Percentiles rank a stretch among this genome's conserved stretches.
phyloP scores from a whole-genome alignment of 2,113 vertebrate species.

The Columba janthina region DNA sequence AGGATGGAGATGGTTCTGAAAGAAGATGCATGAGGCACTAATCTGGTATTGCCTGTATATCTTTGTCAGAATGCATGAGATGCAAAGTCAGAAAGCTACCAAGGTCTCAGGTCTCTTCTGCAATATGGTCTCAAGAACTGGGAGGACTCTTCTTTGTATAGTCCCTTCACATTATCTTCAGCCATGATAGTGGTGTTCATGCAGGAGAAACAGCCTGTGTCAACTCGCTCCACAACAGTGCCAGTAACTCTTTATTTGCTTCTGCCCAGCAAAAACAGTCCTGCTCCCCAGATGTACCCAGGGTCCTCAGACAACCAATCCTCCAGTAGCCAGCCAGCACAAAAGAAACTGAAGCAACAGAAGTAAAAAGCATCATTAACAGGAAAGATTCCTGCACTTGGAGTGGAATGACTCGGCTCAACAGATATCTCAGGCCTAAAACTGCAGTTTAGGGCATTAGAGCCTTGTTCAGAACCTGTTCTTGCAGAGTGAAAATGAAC shows the following conservation, averaged over 20 bases:
- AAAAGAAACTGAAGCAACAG: constrained; percentile 87
- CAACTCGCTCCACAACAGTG: constrained; percentile 57
- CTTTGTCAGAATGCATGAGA: not conserved
- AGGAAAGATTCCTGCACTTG: constrained; percentile 87
- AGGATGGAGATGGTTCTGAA: not conserved
- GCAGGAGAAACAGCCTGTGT: constrained; percentile 81
- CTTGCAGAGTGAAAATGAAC: constrained; percentile 80
- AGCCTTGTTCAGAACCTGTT: constrained; percentile 84
- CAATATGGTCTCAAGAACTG: constrained; percentile 81
- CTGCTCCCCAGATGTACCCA: constrained; percentile 78
- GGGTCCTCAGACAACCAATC: constrained; percentile 85
- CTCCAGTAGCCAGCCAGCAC: constrained; percentile 83
- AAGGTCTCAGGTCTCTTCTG: not conserved
- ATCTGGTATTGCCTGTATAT: not conserved
- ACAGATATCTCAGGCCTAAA: constrained; percentile 86
- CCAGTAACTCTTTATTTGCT: constrained; percentile 74
- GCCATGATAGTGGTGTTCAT: constrained; percentile 86
- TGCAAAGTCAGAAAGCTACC: not conserved
- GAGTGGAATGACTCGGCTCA: constrained; percentile 88
- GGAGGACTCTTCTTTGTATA: constrained; percentile 76
- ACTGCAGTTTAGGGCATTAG: constrained; percentile 85
- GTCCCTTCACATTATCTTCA: constrained; percentile 80
- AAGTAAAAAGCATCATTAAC: constrained; percentile 87
- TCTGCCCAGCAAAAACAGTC: constrained; percentile 68
- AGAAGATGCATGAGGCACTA: not conserved